These are phyloP conservation scores for Drosophila falleni DNA, from an alignment of 2,888 invertebrate genomes.

Conservation along the genomic window DNA sequence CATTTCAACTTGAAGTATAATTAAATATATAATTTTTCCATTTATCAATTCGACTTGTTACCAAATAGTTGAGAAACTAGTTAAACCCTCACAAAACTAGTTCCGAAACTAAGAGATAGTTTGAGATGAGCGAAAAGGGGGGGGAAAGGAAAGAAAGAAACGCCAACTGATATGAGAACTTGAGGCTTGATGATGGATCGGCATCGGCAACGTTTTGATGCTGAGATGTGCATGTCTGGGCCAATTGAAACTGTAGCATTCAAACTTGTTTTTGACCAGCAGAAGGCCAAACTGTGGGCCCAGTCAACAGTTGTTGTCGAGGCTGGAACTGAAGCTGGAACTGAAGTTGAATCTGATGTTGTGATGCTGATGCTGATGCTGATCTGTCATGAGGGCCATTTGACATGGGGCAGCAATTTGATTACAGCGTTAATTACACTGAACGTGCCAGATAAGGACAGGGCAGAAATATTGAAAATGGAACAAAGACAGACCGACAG, in stretches of 20 bases:
- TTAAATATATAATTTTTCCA: background rate
- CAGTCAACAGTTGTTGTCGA: slow-evolving; percentile 15
- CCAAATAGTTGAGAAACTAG: slow-evolving; percentile 22
- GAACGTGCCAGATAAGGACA: slow-evolving; percentile 28
- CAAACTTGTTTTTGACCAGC: slow-evolving; percentile 50
- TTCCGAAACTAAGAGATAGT: slow-evolving; percentile 7
- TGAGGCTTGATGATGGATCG: slow-evolving; percentile 58
- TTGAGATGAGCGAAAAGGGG: background rate
- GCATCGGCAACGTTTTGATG: slow-evolving; percentile 40
- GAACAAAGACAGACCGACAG: slow-evolving; percentile 1
- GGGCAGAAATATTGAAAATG: background rate
- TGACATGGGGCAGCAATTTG: slow-evolving; percentile 69
- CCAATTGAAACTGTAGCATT: slow-evolving; percentile 54
- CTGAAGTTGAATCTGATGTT: slow-evolving; percentile 42
- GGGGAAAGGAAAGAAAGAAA: slow-evolving; percentile 30
- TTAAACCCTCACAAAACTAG: slow-evolving; percentile 30
- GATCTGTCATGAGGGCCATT: slow-evolving; percentile 73
- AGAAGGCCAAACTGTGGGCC: slow-evolving; percentile 70
- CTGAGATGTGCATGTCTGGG: slow-evolving; percentile 48
- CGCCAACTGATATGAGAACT: slow-evolving; percentile 48
- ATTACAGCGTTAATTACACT: slow-evolving; percentile 78
- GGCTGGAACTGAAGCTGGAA: slow-evolving; percentile 21
- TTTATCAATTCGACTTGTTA: slow-evolving; percentile 9
- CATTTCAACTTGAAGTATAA: background rate
- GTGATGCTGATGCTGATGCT: slow-evolving; percentile 63